Evolutionary conservation across 2,113 vertebrate species (phyloP).

Genomic region (Leucopsar rothschildi): DNA sequence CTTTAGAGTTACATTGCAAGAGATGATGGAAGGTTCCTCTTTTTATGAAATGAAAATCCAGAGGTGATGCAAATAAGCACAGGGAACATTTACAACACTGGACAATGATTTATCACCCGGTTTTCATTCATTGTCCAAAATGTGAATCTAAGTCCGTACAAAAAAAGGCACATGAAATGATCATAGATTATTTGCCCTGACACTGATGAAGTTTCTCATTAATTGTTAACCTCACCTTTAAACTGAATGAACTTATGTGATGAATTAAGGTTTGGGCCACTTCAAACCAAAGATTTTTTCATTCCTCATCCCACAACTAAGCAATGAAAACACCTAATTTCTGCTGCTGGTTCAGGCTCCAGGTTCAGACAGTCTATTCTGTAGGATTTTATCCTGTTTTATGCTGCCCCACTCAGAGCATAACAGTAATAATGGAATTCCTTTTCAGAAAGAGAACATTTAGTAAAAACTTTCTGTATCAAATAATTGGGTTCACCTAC

Average conservation of each 20-base stretch:
- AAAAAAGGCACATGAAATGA: background rate
- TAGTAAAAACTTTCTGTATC: background rate
- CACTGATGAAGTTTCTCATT: background rate
- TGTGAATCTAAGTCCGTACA: background rate
- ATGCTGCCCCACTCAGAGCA: background rate
- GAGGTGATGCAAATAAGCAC: background rate
- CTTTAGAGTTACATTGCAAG: background rate
- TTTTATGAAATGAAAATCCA: background rate
- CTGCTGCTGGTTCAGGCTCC: background rate
- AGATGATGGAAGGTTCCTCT: background rate
- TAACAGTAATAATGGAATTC: background rate
- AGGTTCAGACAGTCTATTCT: background rate
- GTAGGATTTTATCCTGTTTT: background rate
- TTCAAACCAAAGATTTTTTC: background rate
- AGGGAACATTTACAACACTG: background rate
- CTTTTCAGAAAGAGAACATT: background rate
- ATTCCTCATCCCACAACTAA: background rate
- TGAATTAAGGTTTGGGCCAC: background rate
- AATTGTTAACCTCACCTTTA: background rate
- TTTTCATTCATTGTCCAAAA: background rate
- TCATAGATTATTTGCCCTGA: background rate
- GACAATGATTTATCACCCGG: background rate
- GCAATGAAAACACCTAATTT: background rate
- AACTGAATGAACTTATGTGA: background rate
- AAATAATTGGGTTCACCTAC: constrained; percentile 2